Evolutionary conservation across 2,888 invertebrate genomes (phyloP), one percentile per base, ranked within the genome.

Genomic region (Polymixis lichenea): DNA sequence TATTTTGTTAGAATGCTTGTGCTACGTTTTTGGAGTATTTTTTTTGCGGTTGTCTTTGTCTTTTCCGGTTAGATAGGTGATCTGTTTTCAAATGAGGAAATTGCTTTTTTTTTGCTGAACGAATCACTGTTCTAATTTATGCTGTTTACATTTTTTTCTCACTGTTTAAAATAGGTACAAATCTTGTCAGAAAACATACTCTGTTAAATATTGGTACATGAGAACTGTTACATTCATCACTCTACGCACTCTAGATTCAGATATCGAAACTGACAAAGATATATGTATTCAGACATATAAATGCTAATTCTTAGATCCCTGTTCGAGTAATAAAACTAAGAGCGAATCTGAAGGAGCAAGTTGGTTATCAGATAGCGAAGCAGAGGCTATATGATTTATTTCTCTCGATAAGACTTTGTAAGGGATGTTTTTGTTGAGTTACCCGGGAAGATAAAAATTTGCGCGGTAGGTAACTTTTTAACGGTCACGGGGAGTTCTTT

Each of bases 311-410:
- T 38, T 66, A 86, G 82, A 78, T 85, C 71, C 78, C 77, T 82
- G 82, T 84, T 87, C 69, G 66, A 72, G 80, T 78, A 77, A 81
- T 85, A 87, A 82, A 88, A 86, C 86, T 82, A 78, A 86, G 89
- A 88, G 80, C 60, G 78, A 87, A 88, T 89, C 79, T 87, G 83
- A 77, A 84, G 75, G 84, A 89, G 86, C 85, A 89, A 90, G 86
- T 90, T 89, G 68, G 75, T 80, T 87, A 89, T 89, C 88, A 70
- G 84, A 90, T 89, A 88, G 88, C 81, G 86, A 78, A 89, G 86
- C 88, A 89, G 87, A 87, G 88, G 86, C 87, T 85, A 89, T 89
- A 93, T 93, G 93, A 93, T 94, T 94, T 93, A 94, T 94, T 90
- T 86, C 80, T 75, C 85, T 87, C 88, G 94, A 93, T 93, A 93